Base-by-base conservation (phyloP, 1,140 invertebrate species). In the Heterodera carotae region DNA sequence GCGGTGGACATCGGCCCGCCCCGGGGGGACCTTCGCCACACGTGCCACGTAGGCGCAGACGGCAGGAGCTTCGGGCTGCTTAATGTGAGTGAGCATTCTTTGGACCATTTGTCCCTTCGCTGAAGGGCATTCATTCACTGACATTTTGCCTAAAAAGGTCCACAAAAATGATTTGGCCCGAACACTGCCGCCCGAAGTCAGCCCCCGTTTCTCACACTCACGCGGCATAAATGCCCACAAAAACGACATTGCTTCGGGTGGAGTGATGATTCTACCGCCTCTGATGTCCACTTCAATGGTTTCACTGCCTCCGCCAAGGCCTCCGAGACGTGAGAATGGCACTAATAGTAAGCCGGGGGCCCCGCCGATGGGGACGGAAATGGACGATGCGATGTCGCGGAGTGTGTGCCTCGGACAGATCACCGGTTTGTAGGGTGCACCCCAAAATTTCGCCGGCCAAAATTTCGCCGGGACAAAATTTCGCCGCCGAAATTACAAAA, bases 21-120 rank as follows among this genome's bases (percentile, higher is more conserved):
- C 0, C 94, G 98, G 88, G 95, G 94, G 48, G 96, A 98, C 89
- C 91, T 98, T 0, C 94, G 96, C 86, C 96, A 98, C 87, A 98
- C 95, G 0, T 94, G 94, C 1, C 96, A 99, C 88, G 94, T 98
- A 5, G 96, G 97, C 2, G 90, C 96, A 18, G 96, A 98, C 88
- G 96, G 96, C 6, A 93, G 94, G 73, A 94, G 94, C 86, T 98
- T 98, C 88, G 96, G 96, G 59, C 59, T 86, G 25, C 39, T 86
- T n/a, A 76, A 78, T 78, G 77, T 78, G 12, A 56, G 76, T 18
- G 34, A 48, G 25, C 33, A 34, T 69, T 29, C 27, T 33, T 69
- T 69, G 7, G 39, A 27, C 15, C 10, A 10, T n/a, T 69, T 33
- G 36, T n/a, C n/a, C n/a, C n/a, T n/a, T n/a, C n/a, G n/a, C n/a